Percentiles rank a stretch among this genome's conserved stretches.
phyloP scores from a whole-genome alignment of 2,888 invertebrate genomes.

The Abrostola triplasia region DNA sequence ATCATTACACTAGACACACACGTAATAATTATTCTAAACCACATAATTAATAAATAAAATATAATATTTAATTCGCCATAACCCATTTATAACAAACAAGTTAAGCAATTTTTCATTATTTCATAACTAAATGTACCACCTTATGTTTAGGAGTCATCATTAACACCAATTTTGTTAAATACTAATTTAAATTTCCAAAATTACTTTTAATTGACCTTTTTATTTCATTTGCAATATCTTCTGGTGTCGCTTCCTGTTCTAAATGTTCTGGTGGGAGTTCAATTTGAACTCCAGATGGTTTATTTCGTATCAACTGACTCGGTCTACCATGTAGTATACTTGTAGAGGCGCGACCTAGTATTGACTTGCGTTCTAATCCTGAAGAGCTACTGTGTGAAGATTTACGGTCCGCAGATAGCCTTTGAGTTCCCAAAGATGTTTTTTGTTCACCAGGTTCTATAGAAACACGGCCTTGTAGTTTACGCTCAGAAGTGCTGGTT shows the following conservation, averaged over 20 bases:
- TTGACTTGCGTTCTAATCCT: constrained; percentile 10
- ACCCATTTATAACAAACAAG: too few relatives aligned
- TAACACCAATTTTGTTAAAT: too few relatives aligned
- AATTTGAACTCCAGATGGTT: constrained; percentile 6
- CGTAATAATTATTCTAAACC: too few relatives aligned
- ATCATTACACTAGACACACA: too few relatives aligned
- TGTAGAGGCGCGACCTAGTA: constrained; percentile 6
- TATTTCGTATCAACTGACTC: background rate
- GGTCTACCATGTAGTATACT: constrained; percentile 23
- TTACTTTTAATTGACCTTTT: background rate
- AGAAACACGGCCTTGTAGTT: background rate
- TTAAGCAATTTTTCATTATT: too few relatives aligned
- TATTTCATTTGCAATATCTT: background rate
- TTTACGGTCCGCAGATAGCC: background rate
- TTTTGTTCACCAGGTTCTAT: background rate
- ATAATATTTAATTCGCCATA: too few relatives aligned
- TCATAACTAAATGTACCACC: too few relatives aligned
- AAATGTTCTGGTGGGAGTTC: constrained; percentile 1
- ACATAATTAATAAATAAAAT: too few relatives aligned
- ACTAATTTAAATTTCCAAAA: background rate
- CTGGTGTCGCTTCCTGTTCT: background rate
- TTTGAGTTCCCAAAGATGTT: background rate
- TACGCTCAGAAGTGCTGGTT: background rate
- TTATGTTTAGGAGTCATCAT: too few relatives aligned
- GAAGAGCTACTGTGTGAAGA: background rate